Evolutionary conservation across 1,140 invertebrate genomes (phyloP).

Genomic region (Cryptotermes secundus): DNA sequence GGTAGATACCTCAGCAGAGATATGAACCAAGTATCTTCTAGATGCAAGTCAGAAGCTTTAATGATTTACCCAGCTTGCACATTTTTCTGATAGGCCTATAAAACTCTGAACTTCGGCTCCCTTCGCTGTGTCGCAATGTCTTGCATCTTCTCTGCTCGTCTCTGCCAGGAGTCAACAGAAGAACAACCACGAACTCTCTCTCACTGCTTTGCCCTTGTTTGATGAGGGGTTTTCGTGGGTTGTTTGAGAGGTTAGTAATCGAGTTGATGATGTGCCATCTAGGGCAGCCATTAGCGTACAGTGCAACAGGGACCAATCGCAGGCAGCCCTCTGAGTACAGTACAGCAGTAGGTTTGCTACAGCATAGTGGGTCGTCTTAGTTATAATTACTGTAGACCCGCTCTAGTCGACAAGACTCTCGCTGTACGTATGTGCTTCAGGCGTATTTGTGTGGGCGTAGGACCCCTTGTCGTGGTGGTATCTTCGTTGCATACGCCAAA

Average conservation of each 20-base stretch:
- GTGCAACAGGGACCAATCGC: conserved; percentile 25
- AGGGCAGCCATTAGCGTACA: conserved; percentile 28
- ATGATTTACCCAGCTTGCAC: too few relatives aligned
- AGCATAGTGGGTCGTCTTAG: background rate
- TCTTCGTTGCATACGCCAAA: background rate
- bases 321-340: conserved; percentile 16
- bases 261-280: conserved; percentile 31
- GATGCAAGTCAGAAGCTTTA: too few relatives aligned
- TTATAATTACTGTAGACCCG: background rate
- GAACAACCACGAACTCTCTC: background rate
- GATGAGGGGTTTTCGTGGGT: conserved; percentile 17
- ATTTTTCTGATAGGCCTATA: too few relatives aligned
- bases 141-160: background rate
- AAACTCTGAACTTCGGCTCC: background rate
- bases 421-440: background rate
- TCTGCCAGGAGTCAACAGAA: background rate
- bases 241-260: conserved; percentile 33
- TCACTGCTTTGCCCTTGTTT: conserved; percentile 15
- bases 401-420: background rate
- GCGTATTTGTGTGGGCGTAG: background rate
- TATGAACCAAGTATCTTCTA: too few relatives aligned
- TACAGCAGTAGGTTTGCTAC: background rate
- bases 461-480: background rate
- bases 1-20: too few relatives aligned
- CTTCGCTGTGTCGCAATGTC: background rate